Evolutionary conservation across 2,888 invertebrate genomes (phyloP), one percentile per base, ranked within the genome.

Genomic region (Pandemis corylana): DNA sequence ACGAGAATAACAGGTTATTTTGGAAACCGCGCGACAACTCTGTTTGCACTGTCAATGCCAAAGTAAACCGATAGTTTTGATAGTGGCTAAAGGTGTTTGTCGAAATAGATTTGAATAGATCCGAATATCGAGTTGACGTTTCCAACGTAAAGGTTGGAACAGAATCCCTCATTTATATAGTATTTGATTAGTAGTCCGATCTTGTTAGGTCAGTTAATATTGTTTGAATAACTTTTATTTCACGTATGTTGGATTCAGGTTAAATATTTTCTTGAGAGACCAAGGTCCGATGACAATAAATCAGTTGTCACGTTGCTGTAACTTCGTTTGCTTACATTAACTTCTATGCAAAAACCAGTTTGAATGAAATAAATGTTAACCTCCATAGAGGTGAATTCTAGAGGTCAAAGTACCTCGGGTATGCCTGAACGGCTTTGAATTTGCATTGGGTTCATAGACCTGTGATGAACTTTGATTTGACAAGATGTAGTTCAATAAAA

Each of bases 1-100:
- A 49, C 49, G 28, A 49, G 65, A 65, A 53, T 67, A 67, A 53
- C 67, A 53, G 53, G 67, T 67, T 67, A 67, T 67, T 67, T 67
- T 53, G 41, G 41, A 67, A 67, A 42, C 49, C 41, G 67, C n/a
- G 36, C 13, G 28, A 66, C 66, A 13, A 59, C 12, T 59, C 28
- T 59, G 59, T 59, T 59, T 28, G 59, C 59, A 28, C 59, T 20
- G 59, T 59, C 59, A 59, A 59, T 59, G 59, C 59, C 59, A 59
- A 59, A 56, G 56, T 56, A 20, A 56, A 56, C 56, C 15, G 7
- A 46, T 12, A 56, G 20, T 56, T 15, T 56, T 56, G 20, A 20
- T 20, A 56, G 15, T 20, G 28, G 12, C 59, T 59, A 28, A 10
- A 59, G 59, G 59, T 59, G 59, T 28, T 28, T 28, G 59, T 36